Evolutionary conservation across 2,888 invertebrate species (phyloP), one percentile per base, ranked within the genome.

Genomic region (Dicyrtomina minuta): DNA sequence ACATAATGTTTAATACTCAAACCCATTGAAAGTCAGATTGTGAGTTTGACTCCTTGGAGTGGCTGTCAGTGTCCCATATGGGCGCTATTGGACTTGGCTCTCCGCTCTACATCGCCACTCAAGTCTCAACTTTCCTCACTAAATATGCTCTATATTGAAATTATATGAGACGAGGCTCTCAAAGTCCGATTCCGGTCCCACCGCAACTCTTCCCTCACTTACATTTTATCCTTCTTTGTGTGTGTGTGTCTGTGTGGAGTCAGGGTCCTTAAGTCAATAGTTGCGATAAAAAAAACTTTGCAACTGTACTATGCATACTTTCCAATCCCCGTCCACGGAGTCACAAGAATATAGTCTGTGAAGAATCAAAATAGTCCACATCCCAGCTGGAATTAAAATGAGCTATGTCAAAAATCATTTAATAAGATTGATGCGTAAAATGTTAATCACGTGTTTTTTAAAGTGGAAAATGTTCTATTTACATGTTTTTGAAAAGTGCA

Each of bases 1-100:
- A 41, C 27, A 41, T 58, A 58, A 58, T 58, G 33, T 17, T 56
- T 56, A 56, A 56, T 56, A 27, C 56, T 56, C 49, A n/a, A n/a
- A n/a, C 22, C 12, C 49, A 49, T 49, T 49, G 17, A 49, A 17
- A 49, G 22, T 22, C 46, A 46, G 5, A 39, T 58, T 58, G 20
- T 41, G 10, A 53, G 53, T 22, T 4, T n/a, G 53, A 10, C 17
- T 15, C 6, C 17, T 15, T 13, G 17, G 49, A 49, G 5, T 46
- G n/a, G 49, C 17, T 49, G 17, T 3, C 22, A 49, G 20, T 49
- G 12, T 49, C 56, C 13, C 33, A n/a, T 33, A 33, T 33, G 33
- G 3, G 8, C 33, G 33, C 33, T 8, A 3, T 33, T 33, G 33
- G 4, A 33, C 33, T n/a, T n/a, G n/a, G n/a, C n/a, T n/a, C n/a